Base-by-base conservation (phyloP, 2,113 vertebrate genomes). In the Reinhardtius hippoglossoides region DNA sequence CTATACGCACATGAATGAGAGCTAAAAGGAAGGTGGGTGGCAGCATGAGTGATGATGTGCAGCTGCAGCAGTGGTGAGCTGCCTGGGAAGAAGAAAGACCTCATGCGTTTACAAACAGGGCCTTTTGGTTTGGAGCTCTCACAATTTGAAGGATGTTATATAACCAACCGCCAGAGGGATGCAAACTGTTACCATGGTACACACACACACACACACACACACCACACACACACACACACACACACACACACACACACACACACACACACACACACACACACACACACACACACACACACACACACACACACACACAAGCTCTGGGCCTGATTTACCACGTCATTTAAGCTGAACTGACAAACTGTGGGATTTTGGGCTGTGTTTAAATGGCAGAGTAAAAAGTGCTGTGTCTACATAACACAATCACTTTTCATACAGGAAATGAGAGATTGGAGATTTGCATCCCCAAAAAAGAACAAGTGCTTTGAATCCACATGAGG, bases 131-230 rank as follows among this genome's bases (percentile, higher is more conserved):
- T 87, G 86, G 89, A 87, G 55, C 42, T 12, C 50, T 55, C 68
- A 71, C 66, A 82, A 58, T 79, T 67, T 56, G 78, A 46, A 72
- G 66, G 64, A 73, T 72, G 76, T 88, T 89, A 85, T 64, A 89
- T 85, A 91, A 91, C 72, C 69, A 63, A 58, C 77, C 72, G 50
- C 81, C 74, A 81, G 60, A 79, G 16, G 64, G 80, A 91, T 77
- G 71, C 71, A 86, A 42, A 56, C 40, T 2, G 31, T 78, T 73
- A 74, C 58, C 24, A 44, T 67, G 66, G 52, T 35, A 26, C 20
- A 37, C 68, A n/a, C 63, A 59, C 61, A 70, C 20, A 83, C 67
- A 65, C 62, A 65, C 56, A 67, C 72, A 71, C 79, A 75, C 71
- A 70, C 65, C 44, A 59, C 12, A 52, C 54, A 44, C 31, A 31